Conservation (phyloP, 2,113 vertebrate species). For the Gavia stellata region DNA sequence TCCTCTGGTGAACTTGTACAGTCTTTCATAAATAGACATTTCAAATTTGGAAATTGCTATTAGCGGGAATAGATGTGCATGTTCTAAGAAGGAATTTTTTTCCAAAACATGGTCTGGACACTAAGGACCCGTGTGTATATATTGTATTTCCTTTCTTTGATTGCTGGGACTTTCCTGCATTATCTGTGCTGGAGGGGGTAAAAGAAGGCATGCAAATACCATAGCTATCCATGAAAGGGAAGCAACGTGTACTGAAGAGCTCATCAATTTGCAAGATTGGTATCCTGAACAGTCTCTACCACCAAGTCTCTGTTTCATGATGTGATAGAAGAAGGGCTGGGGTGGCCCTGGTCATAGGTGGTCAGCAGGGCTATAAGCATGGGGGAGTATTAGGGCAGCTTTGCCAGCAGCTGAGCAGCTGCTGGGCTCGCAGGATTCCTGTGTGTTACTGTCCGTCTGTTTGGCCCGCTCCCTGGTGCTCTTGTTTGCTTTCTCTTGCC, state of each 20-base stretch:
- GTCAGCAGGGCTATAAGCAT: neutral
- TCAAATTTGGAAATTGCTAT: neutral
- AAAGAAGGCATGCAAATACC: neutral
- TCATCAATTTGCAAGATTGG: neutral
- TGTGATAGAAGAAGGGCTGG: neutral
- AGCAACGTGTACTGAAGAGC: neutral
- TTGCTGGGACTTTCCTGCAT: neutral
- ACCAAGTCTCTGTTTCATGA: neutral
- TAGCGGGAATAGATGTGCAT: neutral
- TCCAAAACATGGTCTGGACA: neutral
- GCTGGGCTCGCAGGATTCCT: neutral
- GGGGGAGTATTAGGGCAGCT: fast-evolving
- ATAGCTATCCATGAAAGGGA: neutral
- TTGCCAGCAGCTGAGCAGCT: neutral
- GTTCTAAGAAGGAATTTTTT: neutral
- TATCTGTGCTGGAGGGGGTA: neutral
- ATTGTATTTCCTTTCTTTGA: neutral
- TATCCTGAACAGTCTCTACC: neutral
- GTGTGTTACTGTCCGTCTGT: fast-evolving
- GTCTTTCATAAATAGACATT: neutral
- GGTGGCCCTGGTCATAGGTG: neutral
- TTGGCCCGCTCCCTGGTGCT: neutral
- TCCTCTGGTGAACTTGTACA: neutral
- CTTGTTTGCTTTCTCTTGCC: neutral
- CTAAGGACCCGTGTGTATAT: neutral